Conservation (phyloP, 2,888 invertebrate species). For the Mythimna albipuncta region DNA sequence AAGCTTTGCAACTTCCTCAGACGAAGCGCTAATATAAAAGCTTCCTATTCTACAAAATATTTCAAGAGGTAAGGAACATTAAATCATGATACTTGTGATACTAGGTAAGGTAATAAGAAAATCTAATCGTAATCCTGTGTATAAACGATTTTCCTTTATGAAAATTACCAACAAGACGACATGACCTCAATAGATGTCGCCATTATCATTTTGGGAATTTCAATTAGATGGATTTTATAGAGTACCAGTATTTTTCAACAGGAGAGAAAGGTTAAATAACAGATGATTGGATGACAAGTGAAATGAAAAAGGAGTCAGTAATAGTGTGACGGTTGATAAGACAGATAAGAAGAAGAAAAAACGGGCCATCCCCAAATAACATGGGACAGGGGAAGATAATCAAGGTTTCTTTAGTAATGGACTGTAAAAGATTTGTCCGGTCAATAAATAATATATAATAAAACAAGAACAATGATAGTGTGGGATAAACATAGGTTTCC, state of each 20-base stretch:
- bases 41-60: slow-evolving; percentile 23
- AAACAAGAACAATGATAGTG: not conserved
- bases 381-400: not conserved
- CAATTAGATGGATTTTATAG: not conserved
- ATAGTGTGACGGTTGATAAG: no score
- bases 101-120: not conserved
- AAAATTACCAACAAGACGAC: not conserved
- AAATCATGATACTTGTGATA: not conserved
- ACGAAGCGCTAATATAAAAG: slow-evolving; percentile 35
- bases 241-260: not conserved
- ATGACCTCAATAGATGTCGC: not conserved
- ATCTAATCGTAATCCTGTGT: not conserved
- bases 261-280: no score
- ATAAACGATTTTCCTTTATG: not conserved
- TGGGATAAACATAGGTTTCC: not conserved
- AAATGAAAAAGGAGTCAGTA: no score
- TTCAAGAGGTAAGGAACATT: slow-evolving; percentile 7
- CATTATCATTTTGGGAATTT: not conserved
- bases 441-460: not conserved
- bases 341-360: no score
- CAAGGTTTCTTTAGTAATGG: not conserved
- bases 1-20: slow-evolving; percentile 63
- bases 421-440: no score
- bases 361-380: not conserved
- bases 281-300: no score